Evolutionary conservation across 2,113 vertebrate genomes (phyloP).

Genomic region (Mellivora capensis): DNA sequence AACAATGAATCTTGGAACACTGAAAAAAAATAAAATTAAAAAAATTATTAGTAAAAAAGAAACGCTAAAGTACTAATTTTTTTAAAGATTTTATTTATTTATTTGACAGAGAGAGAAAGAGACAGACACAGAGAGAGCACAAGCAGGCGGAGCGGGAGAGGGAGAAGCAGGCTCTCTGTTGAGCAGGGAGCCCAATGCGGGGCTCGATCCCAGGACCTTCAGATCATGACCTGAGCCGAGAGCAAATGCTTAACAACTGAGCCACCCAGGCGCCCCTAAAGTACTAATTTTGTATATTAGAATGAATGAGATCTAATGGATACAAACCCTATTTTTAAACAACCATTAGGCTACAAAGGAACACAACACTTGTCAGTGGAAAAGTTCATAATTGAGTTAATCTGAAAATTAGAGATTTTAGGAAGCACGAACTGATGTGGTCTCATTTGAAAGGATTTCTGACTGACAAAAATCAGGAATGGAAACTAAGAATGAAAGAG

Average conservation of each 20-base stretch:
- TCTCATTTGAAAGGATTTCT: slow-evolving; percentile 41
- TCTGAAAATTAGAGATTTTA: slow-evolving; percentile 57
- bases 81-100: no score
- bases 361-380: slow-evolving; percentile 13
- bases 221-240: no score
- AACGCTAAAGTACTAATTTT: background rate
- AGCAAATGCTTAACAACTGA: no score
- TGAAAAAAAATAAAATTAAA: background rate
- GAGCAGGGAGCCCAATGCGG: no score
- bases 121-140: no score
- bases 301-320: slow-evolving; percentile 8
- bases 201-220: no score
- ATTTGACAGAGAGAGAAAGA: no score
- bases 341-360: slow-evolving; percentile 8
- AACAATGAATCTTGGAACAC: no score
- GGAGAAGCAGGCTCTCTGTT: no score
- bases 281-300: background rate
- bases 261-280: background rate
- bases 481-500: background rate
- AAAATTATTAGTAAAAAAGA: slow-evolving; percentile 1
- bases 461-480: slow-evolving; percentile 3
- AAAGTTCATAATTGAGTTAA: slow-evolving; percentile 46
- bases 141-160: no score
- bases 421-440: background rate
- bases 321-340: slow-evolving; percentile 2